Evolutionary conservation across 1,140 invertebrate species (phyloP).

Genomic region (Panagrolaimus sp.): DNA sequence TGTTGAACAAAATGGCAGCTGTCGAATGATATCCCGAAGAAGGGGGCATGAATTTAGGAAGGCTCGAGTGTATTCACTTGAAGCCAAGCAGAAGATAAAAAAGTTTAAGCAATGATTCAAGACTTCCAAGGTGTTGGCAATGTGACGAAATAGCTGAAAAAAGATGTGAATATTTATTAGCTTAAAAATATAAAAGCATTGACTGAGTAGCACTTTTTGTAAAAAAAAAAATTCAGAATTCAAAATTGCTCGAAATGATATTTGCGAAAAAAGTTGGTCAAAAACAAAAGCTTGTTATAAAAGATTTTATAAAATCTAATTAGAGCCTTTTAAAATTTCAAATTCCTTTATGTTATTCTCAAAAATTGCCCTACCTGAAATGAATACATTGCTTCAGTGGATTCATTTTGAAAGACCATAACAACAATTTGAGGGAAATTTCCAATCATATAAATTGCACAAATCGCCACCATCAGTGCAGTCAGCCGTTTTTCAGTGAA

Average conservation of each 20-base stretch:
- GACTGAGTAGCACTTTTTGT: too few relatives aligned
- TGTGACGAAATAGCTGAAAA: slow-evolving; percentile 8
- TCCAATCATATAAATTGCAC: slow-evolving; percentile 1
- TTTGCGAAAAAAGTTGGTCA: too few relatives aligned
- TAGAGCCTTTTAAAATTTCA: background rate
- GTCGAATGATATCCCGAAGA: background rate
- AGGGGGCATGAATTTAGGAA: background rate
- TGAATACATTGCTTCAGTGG: background rate
- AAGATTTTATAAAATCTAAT: background rate
- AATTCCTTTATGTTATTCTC: background rate
- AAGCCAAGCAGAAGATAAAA: slow-evolving; percentile 7
- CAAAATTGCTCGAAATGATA: too few relatives aligned
- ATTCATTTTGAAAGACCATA: slow-evolving; percentile 14
- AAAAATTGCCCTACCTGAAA: background rate
- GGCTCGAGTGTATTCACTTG: background rate
- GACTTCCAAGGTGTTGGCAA: slow-evolving; percentile 9
- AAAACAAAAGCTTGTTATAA: background rate
- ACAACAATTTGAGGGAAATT: slow-evolving; percentile 11
- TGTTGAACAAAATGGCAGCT: background rate
- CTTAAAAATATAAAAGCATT: too few relatives aligned
- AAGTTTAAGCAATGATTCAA: slow-evolving; percentile 8
- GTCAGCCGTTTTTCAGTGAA: background rate
- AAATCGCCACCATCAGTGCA: background rate
- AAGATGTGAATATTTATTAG: background rate
- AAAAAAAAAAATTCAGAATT: too few relatives aligned